Evolutionary conservation across 1,140 invertebrate species (phyloP).

Genomic region (Lordiphosa mommai): DNA sequence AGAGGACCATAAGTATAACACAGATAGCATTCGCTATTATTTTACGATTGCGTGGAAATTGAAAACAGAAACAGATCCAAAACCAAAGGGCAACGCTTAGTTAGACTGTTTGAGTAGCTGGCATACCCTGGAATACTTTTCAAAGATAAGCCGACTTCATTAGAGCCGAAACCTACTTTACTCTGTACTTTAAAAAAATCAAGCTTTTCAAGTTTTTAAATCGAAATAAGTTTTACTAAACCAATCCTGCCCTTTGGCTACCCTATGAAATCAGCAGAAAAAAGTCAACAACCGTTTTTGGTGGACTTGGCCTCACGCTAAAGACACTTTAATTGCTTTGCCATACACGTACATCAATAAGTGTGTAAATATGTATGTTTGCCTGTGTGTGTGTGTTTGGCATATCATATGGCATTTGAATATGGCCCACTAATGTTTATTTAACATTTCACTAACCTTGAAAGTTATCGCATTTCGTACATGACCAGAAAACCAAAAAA

Average conservation of each 20-base stretch:
- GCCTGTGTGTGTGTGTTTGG: slow-evolving; percentile 1
- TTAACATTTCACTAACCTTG: slow-evolving; percentile 67
- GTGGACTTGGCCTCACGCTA: slow-evolving; percentile 27
- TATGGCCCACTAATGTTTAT: slow-evolving; percentile 52
- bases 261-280: slow-evolving; percentile 14
- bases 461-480: slow-evolving; percentile 54
- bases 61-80: slow-evolving; percentile 41
- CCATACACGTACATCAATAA: slow-evolving; percentile 11
- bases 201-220: too few species aligned
- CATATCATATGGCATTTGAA: slow-evolving; percentile 40
- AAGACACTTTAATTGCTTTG: slow-evolving; percentile 74
- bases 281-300: slow-evolving; percentile 15
- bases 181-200: too few species aligned
- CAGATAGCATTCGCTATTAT: slow-evolving; percentile 65
- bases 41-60: slow-evolving; percentile 66
- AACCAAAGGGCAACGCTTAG: not conserved
- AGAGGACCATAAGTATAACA: slow-evolving; percentile 39
- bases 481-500: not conserved
- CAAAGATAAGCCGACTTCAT: too few species aligned
- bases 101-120: not conserved
- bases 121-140: too few species aligned
- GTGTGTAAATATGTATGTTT: slow-evolving; percentile 19
- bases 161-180: too few species aligned
- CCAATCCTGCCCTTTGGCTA: not conserved
- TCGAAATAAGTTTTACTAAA: too few species aligned